Base-by-base conservation (phyloP, 2,888 invertebrate genomes). In the Tridacna crocea region DNA sequence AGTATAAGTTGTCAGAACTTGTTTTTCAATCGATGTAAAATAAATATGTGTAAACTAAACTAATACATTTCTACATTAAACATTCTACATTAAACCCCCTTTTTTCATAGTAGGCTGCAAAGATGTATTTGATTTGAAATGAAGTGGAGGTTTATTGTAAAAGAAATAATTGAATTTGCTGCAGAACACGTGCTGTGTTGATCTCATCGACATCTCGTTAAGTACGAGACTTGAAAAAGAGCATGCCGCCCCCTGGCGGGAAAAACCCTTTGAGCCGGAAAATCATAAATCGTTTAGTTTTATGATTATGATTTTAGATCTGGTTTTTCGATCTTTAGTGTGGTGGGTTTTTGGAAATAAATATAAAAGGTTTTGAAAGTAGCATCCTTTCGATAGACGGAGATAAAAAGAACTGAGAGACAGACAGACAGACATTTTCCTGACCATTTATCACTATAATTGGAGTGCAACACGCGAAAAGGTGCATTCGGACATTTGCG, bases 191-290 rank as follows among this genome's bases (percentile, higher is more conserved):
- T 24, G 47, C 70, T 70, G 70, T 70, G 70, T 22, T 47, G 70
- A 70, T 70, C 70, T 70, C 70, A 51, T 70, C 70, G 47, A 51
- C 24, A 22, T 51, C 70, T 70, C 70, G 24, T 24, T 51, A 70
- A 70, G 27, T 51, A 51, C 51, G 70, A 70, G 70, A 70, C 70
- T 70, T 70, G 70, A 70, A 70, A 70, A 70, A 51, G 47, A 48
- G 10, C 48, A 17, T 24, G 61, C 1, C 51, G 46, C 66, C 51
- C 70, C 48, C 51, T 22, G 48, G 19, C 24, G 51, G 26, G 47
- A 48, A 51, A 46, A 12, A 13, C 22, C 51, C 51, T 70, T 70
- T 70, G 51, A 70, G 19, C 22, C 51, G n/a, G 22, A 51, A 22
- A 70, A 24, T 48, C 48, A 70, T 70, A 47, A 51, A 51, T 24